phyloP scores from a whole-genome alignment of 2,113 vertebrate genomes.

The Pitta sordida region DNA sequence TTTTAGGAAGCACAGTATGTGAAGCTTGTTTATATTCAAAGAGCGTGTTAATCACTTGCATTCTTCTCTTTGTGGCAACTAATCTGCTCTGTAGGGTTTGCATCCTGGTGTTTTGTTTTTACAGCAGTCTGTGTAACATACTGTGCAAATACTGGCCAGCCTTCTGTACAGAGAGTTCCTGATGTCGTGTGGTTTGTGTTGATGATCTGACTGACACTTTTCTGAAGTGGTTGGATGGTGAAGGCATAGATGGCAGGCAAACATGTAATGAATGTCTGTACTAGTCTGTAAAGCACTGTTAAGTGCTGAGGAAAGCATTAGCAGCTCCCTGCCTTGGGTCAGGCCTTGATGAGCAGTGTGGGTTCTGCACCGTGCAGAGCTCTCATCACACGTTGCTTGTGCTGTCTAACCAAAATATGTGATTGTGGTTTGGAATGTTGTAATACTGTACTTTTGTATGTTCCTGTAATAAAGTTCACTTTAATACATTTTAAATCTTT shows the following conservation, averaged over 20 bases:
- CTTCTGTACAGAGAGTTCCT: not conserved
- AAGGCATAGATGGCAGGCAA: not conserved
- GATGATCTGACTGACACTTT: not conserved
- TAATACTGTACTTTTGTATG: conserved; percentile 2
- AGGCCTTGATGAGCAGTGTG: not conserved
- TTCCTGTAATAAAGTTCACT: conserved; percentile 40
- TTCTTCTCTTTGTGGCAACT: not conserved
- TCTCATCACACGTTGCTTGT: not conserved
- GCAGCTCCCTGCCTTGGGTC: not conserved
- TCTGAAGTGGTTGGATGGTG: not conserved
- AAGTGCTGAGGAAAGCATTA: conserved; percentile 22
- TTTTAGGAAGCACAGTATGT: not conserved
- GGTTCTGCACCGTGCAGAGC: not conserved
- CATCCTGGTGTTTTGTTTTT: not conserved
- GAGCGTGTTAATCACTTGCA: not conserved
- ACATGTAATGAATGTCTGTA: not conserved
- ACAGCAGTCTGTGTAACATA: not conserved
- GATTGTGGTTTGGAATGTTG: conserved; percentile 21
- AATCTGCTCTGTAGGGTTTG: not conserved
- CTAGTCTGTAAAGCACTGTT: conserved; percentile 43
- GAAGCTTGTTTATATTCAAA: not conserved
- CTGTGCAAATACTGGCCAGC: not conserved
- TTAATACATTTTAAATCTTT: conserved; percentile 2
- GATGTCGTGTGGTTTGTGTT: not conserved
- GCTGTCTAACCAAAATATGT: not conserved